phyloP scores from a whole-genome alignment of 2,888 invertebrate species.

The Linnaemya tessellans region DNA sequence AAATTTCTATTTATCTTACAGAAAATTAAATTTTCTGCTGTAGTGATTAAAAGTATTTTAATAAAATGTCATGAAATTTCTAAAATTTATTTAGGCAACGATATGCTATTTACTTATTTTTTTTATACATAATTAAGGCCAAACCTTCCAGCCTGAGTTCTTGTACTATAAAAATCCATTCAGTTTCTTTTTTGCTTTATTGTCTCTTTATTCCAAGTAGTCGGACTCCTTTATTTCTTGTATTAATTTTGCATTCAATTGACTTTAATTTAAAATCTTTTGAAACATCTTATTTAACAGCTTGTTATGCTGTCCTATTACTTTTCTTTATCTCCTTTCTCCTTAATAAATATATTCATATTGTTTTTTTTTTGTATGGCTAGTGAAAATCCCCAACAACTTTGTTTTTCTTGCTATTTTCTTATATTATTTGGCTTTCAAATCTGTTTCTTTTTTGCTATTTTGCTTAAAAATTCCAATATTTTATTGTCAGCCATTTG shows the following conservation, averaged over 20 bases:
- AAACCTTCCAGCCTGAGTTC: too few species aligned
- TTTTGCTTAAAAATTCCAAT: conserved; percentile 3
- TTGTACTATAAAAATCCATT: background rate
- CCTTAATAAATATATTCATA: background rate
- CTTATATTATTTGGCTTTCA: background rate
- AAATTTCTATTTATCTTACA: too few species aligned
- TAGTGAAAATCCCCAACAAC: background rate
- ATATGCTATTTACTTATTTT: too few species aligned
- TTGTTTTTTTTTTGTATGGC: background rate
- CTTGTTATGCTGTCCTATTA: background rate
- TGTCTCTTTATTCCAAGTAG: background rate
- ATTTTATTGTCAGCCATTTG: conserved; percentile 20
- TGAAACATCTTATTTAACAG: conserved; percentile 1
- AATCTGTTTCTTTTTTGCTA: background rate
- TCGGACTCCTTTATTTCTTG: background rate
- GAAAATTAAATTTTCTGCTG: too few species aligned
- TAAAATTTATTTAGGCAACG: too few species aligned
- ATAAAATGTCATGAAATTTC: too few species aligned
- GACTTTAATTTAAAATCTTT: conserved; percentile 34
- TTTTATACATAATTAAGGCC: too few species aligned
- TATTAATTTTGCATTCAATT: conserved; percentile 16
- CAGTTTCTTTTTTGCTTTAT: background rate
- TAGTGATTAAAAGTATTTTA: too few species aligned
- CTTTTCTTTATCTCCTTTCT: background rate
- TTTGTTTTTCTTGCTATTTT: background rate